Base-by-base conservation (phyloP, 2,797 vertebrate genomes). In the Sebastes minor region DNA sequence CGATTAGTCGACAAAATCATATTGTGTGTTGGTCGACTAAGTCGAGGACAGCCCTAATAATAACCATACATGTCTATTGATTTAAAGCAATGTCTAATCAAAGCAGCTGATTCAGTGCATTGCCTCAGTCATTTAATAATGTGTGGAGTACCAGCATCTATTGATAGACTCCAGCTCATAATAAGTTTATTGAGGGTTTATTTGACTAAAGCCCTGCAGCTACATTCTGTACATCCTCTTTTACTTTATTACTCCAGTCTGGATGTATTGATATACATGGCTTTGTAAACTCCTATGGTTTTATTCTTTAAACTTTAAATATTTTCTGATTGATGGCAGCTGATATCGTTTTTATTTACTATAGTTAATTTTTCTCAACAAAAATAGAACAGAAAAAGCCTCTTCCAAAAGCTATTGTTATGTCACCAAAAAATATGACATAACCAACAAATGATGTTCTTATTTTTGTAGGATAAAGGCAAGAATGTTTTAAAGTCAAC, bases 1-100 rank as follows among this genome's bases (percentile, higher is more conserved):
- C 38, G 38, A 42, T 42, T 42, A 42, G 38, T 42, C 0, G 5
- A 0, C 38, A 42, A 42, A 42, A 42, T 42, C 13, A 0, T 14
- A 38, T 38, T 38, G 35, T 14, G 16, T 46, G 42, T 20, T 46
- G 6, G 42, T 46, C 16, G 42, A 46, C 42, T 46, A 46, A 46
- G 42, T 46, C 16, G 16, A 46, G 42, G 42, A 46, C 16, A 46
- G 42, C 42, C 14, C 14, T 46, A 20, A 1, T 1, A 13, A 33
- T 13, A 32, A 53, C 27, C n/a, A n/a, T n/a, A 1, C 8, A 74
- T 25, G 30, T 49, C 2, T 60, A 20, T 64, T 64, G 46, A 52
- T 20, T 46, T 46, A 27, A 59, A 71, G 49, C 23, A 49, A 4
- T 49, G 20, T 55, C 13, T 27, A 4, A 33, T 23, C 10, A 63